These are phyloP conservation scores for Perizoma affinitatum DNA, from an alignment of 2,888 invertebrate genomes.

Conservation along the genomic window DNA sequence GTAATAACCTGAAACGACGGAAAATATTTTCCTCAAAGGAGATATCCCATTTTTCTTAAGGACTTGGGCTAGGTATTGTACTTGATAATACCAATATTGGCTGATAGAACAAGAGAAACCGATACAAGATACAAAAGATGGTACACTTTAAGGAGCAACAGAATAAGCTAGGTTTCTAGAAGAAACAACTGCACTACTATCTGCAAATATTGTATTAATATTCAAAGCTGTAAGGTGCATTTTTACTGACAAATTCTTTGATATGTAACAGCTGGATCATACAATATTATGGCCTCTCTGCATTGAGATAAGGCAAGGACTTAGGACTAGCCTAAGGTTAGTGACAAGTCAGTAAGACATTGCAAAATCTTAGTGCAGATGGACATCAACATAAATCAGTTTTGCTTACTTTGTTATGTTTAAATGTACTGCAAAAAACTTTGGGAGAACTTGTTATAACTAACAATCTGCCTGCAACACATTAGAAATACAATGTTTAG, in stretches of 20 bases:
- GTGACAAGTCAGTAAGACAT: too few species aligned
- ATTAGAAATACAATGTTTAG: conserved; percentile 40
- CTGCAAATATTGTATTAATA: conserved; percentile 42
- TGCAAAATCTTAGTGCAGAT: too few species aligned
- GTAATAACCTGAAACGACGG: conserved; percentile 85
- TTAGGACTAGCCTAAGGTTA: too few species aligned
- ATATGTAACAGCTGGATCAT: conserved; percentile 24
- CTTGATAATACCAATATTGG: conserved; percentile 43
- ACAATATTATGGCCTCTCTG: not conserved
- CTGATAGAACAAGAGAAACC: conserved; percentile 45
- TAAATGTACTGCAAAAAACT: conserved; percentile 6
- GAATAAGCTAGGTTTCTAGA: conserved; percentile 29
- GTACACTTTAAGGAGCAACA: conserved; percentile 35
- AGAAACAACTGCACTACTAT: conserved; percentile 35
- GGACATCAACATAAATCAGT: not conserved
- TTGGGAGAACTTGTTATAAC: conserved; percentile 12
- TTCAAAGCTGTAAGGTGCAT: conserved; percentile 29
- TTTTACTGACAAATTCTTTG: conserved; percentile 19
- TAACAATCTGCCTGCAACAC: conserved; percentile 32
- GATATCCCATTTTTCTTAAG: conserved; percentile 54
- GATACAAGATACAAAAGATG: conserved; percentile 56
- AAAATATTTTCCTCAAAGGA: conserved; percentile 61
- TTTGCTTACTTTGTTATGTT: not conserved
- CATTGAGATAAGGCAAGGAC: too few species aligned
- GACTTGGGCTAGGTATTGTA: conserved; percentile 46